Evolutionary conservation across 1,140 invertebrate genomes (phyloP), one percentile per base, ranked within the genome.

Genomic region (Prorops nasuta): DNA sequence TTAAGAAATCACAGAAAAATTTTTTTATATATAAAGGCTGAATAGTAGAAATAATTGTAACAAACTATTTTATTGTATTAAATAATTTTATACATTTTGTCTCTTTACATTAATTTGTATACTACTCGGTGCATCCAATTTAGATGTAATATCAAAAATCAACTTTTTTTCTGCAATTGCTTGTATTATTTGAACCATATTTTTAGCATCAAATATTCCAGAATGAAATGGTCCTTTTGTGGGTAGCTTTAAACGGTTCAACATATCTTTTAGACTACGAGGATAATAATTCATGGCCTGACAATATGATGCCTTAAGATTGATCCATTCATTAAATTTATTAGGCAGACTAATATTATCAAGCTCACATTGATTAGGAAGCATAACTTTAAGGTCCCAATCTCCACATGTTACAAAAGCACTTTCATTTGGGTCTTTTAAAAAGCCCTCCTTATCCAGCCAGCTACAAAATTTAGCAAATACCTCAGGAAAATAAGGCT

Each of bases 371-470:
- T 86, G 83, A 0, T 55, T 55, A 9, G 81, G 82, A 12, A 86
- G 55, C 83, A 86, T 84, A 0, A 69, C 70, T 52, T 76, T 78
- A 8, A 86, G 66, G 65, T 86, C 85, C 84, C 84, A 86, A 66
- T 86, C 81, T 12, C 84, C 84, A 63, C 79, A 84, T 0, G 83
- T 85, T 2, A 85, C 74, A 68, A 85, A 84, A 1, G 72, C 64
- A 54, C 66, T 67, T n/a, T 68, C 47, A 4, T 63, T 34, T 12
- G 46, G 43, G 28, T 56, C 38, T n/a, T 58, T 21, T 12, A 72
- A 59, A 46, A 67, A 78, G n/a, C 52, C 48, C 38, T 66, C 49
- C 3, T 66, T 22, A 1, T 60, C 32, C 3, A 78, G 20, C 78
- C 78, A 79, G 0, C 51, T n/a, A n/a, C 57, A 43, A 50, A 79